phyloP scores from a whole-genome alignment of 92 coral and sea anemone genomes.

The Desmophyllum pertusum region DNA sequence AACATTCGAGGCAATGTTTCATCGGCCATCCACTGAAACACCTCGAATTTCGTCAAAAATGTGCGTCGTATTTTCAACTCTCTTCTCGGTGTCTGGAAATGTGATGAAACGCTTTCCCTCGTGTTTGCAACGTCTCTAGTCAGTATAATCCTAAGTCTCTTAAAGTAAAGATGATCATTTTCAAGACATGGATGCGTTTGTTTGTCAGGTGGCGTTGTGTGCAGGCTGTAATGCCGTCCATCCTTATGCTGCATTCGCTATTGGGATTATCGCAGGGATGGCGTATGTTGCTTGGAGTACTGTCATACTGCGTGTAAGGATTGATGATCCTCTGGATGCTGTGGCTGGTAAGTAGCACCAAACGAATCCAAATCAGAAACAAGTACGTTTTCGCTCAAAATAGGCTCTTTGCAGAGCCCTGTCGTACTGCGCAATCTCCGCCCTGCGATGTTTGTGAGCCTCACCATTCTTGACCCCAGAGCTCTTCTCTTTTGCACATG shows the following conservation, averaged over 20 bases:
- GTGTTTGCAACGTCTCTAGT: too few species aligned
- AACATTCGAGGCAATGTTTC: too few species aligned
- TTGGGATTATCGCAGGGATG: conserved; percentile 82
- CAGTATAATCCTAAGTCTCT: background rate
- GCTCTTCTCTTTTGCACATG: too few species aligned
- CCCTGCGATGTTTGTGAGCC: too few species aligned
- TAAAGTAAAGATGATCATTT: background rate
- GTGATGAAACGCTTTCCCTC: too few species aligned
- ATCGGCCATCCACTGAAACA: too few species aligned
- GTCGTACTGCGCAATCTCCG: background rate
- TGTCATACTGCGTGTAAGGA: conserved; percentile 49
- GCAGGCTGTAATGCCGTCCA: conserved; percentile 79
- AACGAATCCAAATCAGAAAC: background rate
- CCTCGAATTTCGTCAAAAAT: too few species aligned
- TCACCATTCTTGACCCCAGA: too few species aligned
- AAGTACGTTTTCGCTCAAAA: background rate
- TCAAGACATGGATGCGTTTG: background rate
- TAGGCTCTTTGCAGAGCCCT: background rate
- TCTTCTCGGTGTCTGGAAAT: too few species aligned
- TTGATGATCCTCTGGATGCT: conserved; percentile 92
- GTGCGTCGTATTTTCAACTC: too few species aligned
- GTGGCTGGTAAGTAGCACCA: conserved; percentile 73
- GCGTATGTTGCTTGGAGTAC: conserved; percentile 83
- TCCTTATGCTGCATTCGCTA: conserved; percentile 79
- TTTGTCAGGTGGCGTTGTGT: conserved; percentile 80